phyloP scores from a whole-genome alignment of 1,140 invertebrate genomes.

The Drosophila parabipectinata region DNA sequence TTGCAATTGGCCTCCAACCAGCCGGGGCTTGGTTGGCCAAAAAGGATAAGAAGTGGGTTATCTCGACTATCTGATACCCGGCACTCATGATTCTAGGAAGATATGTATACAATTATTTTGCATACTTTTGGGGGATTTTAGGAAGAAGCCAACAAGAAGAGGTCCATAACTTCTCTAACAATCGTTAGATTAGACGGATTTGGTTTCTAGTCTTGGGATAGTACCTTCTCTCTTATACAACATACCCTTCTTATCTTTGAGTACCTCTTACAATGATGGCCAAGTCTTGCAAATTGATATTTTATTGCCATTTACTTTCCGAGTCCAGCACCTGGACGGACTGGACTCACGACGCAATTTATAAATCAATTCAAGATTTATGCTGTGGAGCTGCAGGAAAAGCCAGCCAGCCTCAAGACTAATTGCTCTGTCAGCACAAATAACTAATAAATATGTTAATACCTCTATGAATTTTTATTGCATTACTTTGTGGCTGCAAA shows the following conservation, averaged over 20 bases:
- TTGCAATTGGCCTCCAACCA: constrained; percentile 43
- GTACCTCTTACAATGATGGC: constrained; percentile 8
- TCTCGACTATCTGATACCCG: not conserved
- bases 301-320: constrained; percentile 62
- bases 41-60: not conserved
- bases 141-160: too few species aligned
- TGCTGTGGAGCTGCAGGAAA: constrained; percentile 11
- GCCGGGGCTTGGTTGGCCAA: not conserved
- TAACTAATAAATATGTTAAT: constrained; percentile 24
- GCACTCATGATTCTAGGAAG: not conserved
- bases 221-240: too few species aligned
- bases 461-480: not conserved
- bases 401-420: constrained; percentile 27
- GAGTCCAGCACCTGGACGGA: constrained; percentile 7
- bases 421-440: constrained; percentile 45
- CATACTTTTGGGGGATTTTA: too few species aligned
- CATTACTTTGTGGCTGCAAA: not conserved
- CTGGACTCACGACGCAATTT: constrained; percentile 32
- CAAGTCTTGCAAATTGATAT: constrained; percentile 63
- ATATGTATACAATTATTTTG: not conserved
- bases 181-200: too few species aligned
- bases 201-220: too few species aligned
- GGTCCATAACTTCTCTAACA: too few species aligned
- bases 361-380: constrained; percentile 57
- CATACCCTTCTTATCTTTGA: too few species aligned